Conservation (phyloP, 2,113 vertebrate genomes). For the Eleginops maclovinus region DNA sequence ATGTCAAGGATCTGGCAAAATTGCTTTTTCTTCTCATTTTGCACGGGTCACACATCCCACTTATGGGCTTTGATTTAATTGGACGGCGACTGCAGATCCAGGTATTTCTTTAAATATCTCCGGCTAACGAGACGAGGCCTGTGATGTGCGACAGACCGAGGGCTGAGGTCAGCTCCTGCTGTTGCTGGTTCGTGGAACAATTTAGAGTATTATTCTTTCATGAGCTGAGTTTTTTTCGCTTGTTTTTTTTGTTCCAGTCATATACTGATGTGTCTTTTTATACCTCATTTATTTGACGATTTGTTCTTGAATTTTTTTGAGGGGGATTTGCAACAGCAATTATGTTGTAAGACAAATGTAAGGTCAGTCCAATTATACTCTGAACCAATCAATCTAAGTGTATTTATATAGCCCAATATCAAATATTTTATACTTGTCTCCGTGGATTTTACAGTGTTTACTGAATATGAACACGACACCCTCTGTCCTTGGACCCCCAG, state of each 20-base stretch:
- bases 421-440: too few species aligned
- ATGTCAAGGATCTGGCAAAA: conserved; percentile 51
- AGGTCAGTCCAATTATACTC: too few species aligned
- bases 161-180: conserved; percentile 22
- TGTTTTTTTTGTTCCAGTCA: background rate
- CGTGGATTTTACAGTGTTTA: too few species aligned
- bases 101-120: conserved; percentile 19
- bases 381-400: too few species aligned
- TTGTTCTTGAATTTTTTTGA: background rate
- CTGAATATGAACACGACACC: too few species aligned
- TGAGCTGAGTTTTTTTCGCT: background rate
- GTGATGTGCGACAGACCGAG: background rate
- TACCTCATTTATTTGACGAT: background rate
- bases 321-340: conserved; percentile 5
- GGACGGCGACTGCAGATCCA: conserved; percentile 13
- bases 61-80: conserved; percentile 43
- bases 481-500: too few species aligned
- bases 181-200: conserved; percentile 5
- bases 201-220: background rate
- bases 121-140: conserved; percentile 1
- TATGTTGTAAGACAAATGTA: background rate
- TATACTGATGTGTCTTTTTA: background rate
- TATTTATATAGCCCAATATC: too few species aligned
- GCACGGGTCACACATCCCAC: conserved; percentile 56
- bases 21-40: conserved; percentile 57